Base-by-base conservation (phyloP, 2,113 vertebrate genomes). In the Nothobranchius furzeri region DNA sequence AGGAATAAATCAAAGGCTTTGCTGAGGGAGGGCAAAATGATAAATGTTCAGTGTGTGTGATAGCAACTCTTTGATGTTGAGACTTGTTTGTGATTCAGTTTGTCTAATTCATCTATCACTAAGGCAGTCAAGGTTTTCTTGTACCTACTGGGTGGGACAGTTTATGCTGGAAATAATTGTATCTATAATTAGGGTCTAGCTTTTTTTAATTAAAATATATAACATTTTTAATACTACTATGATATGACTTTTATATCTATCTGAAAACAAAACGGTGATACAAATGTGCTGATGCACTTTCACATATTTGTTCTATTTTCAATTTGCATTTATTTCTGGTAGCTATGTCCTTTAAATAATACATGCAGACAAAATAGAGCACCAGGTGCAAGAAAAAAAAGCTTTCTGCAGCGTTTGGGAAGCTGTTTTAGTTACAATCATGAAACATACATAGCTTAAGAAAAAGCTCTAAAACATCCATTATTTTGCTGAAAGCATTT, bases 1-100 rank as follows among this genome's bases (percentile, higher is more conserved):
- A 30, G 56, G 80, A 76, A 82, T 87, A 83, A 78, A 79, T 79
- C 77, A 70, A 73, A 68, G 9, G 25, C 75, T 69, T 70, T 57
- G 67, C 59, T 15, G 61, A 84, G 70, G 76, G 64, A 73, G 68
- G 70, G 55, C 64, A 73, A 81, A 55, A 20, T 69, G 62, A 60
- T 59, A 67, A 65, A 74, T 73, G 80, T 68, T 84, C 60, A 73
- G 73, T n/a, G 66, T 86, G 42, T 84, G 74, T 64, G 60, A 59
- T 60, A 51, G 50, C 73, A 76, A n/a, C 12, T 68, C 75, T 74
- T 84, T 85, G 70, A 87, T 83, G 68, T 55, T 64, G 49, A 67
- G 30, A 30, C 30, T 3, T 30, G 4, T 30, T 4, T 30, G 30
- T 30, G 30, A 30, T 30, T 30, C 30, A 30, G 75, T 76, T 69